Evolutionary conservation across 2,113 vertebrate genomes (phyloP), one percentile per base, ranked within the genome.

Genomic region (Ranitomeya variabilis): DNA sequence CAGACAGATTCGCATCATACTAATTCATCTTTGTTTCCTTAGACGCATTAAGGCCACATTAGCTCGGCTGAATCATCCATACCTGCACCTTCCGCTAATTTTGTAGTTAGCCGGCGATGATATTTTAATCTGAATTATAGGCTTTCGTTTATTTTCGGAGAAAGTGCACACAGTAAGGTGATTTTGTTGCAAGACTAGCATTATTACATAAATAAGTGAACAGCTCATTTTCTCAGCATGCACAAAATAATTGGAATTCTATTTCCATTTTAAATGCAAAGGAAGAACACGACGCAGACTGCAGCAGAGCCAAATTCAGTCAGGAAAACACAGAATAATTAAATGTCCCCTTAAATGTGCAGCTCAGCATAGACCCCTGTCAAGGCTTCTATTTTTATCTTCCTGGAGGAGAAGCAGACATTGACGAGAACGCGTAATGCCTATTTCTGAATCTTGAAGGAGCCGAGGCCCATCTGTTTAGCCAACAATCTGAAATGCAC

Each of bases 381-480:
- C 66, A 62, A 18, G 73, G 23, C 60, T 81, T 81, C 86, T 87
- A 87, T 81, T 81, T 87, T 87, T 87, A 87, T 16, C 86, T 59
- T 87, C 86, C 66, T 51, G 23, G 54, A 87, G 86, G 78, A 87
- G 86, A 87, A 21, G 79, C 79, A 87, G 78, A 80, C 86, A 79
- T 73, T 87, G 86, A 87, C 86, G 59, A 87, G 86, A 73, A 21
- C 37, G 86, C 37, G 64, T 71, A 71, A 81, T 87, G 86, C 86
- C 86, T 87, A 87, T 87, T 87, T 87, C 86, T 87, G 78, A 69
- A 82, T 80, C 79, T 37, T 59, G 62, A 67, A 87, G 23, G 54
- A 73, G 45, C 64, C 69, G 86, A 87, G 69, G 55, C 10, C 86
- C 76, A 66, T 87, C 76, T 80, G 79, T 87, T 80, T 80, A 69